Evolutionary conservation across 2,797 vertebrate species (phyloP).

Genomic region (Acrossocheilus wenchowensis): DNA sequence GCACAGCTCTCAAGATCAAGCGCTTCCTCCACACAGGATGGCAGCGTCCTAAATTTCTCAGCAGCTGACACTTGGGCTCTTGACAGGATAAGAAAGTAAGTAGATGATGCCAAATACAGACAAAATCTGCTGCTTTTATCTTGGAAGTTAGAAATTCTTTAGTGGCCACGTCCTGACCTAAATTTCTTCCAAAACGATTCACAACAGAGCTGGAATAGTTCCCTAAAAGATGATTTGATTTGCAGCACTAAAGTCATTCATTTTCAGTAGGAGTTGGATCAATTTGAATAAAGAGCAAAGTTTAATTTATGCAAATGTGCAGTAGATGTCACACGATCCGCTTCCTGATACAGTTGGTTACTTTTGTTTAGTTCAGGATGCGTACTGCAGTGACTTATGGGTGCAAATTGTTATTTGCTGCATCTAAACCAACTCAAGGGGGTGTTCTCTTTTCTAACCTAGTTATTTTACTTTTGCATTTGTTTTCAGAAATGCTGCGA

Average conservation of each 20-base stretch:
- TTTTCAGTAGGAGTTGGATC: neutral
- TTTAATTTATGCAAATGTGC: neutral
- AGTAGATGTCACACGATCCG: neutral
- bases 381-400: neutral
- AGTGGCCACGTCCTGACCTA: neutral
- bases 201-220: neutral
- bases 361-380: neutral
- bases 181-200: neutral
- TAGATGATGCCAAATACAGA: conserved; percentile 10
- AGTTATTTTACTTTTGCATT: neutral
- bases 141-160: neutral
- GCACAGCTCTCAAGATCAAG: conserved; percentile 1
- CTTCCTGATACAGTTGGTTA: neutral
- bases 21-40: neutral
- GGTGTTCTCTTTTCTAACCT: neutral
- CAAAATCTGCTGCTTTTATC: conserved; percentile 4
- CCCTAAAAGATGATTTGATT: neutral
- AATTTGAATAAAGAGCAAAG: neutral
- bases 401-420: neutral
- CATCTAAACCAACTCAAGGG: neutral
- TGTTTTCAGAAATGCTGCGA: conserved; percentile 1
- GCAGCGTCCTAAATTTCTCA: neutral
- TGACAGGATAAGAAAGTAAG: neutral
- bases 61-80: neutral
- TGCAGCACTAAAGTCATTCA: neutral